phyloP scores from a whole-genome alignment of 2,888 invertebrate genomes.

The Gymnoscelis rufifasciata region DNA sequence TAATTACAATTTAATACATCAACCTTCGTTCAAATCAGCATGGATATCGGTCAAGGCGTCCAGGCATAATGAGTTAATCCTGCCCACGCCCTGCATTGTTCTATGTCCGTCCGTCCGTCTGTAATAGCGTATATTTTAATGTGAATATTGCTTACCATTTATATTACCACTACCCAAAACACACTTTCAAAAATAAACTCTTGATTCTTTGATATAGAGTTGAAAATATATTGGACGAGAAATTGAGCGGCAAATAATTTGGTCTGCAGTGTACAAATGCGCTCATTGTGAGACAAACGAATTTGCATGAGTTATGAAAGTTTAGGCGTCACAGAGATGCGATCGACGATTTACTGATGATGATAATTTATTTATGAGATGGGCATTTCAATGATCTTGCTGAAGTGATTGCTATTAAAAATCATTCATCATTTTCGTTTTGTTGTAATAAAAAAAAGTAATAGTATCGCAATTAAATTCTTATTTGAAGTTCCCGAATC shows the following conservation, averaged over 20 bases:
- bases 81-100: constrained; percentile 74
- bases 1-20: constrained; percentile 31
- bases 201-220: constrained; percentile 20
- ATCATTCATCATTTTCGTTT: constrained; percentile 10
- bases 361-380: constrained; percentile 20
- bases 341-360: constrained; percentile 51
- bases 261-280: constrained; percentile 48
- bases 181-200: neutral
- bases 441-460: constrained; percentile 1
- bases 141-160: constrained; percentile 51
- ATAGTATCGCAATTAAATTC: too few species aligned
- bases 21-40: constrained; percentile 41
- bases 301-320: constrained; percentile 76
- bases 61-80: constrained; percentile 70
- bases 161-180: constrained; percentile 1
- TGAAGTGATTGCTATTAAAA: constrained; percentile 13
- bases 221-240: neutral
- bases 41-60: constrained; percentile 76
- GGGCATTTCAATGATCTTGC: constrained; percentile 18
- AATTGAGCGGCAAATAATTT: constrained; percentile 15
- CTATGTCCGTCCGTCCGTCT: constrained; percentile 62
- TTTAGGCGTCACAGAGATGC: constrained; percentile 58
- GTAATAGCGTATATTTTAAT: constrained; percentile 59
- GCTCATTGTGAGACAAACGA: constrained; percentile 69
- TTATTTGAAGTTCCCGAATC: too few species aligned